Conservation (phyloP, 2,797 vertebrate genomes). For the Kryptolebias ocellatus region DNA sequence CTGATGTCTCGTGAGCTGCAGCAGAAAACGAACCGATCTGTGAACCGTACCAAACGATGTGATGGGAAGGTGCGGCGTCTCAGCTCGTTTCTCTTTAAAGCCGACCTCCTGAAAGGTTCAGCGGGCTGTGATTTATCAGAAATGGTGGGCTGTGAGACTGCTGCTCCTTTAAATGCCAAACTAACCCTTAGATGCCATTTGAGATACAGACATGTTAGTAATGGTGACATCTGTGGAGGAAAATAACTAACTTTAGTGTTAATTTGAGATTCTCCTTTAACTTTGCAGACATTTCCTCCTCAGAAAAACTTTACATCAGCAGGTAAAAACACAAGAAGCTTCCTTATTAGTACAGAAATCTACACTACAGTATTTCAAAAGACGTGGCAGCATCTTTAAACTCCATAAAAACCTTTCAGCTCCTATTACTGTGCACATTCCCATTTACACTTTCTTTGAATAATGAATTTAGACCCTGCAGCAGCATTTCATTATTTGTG, state of each 20-base stretch:
- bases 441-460: not conserved
- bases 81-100: not conserved
- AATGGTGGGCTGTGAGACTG: not conserved
- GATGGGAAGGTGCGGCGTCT: not conserved
- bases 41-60: not conserved
- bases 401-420: not conserved
- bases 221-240: not conserved
- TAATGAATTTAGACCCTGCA: not conserved
- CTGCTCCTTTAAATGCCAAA: not conserved
- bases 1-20: too few species aligned
- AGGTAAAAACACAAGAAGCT: too few species aligned
- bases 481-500: not conserved
- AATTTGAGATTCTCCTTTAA: not conserved
- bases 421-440: slow-evolving; percentile 11
- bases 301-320: not conserved
- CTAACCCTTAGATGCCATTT: not conserved
- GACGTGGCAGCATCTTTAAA: too few species aligned
- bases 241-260: not conserved
- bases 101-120: not conserved
- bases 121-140: not conserved
- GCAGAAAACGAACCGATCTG: too few species aligned
- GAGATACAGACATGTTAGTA: not conserved
- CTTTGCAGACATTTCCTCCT: too few species aligned
- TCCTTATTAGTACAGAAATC: too few species aligned
- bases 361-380: too few species aligned